phyloP scores from a whole-genome alignment of 1,140 invertebrate species.

The Helicoverpa zea region DNA sequence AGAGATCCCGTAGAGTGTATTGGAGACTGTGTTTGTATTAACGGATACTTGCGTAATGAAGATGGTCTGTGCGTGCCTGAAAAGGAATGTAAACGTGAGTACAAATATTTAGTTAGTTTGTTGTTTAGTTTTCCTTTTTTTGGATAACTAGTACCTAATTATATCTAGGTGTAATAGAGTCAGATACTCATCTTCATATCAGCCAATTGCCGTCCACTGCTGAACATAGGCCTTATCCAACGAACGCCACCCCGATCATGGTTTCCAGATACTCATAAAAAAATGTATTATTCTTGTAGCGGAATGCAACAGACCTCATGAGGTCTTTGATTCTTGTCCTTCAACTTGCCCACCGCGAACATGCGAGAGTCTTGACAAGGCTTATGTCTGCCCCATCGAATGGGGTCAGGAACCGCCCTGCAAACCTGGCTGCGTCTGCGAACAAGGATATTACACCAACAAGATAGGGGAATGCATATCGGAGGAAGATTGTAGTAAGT shows the following conservation, averaged over 20 bases:
- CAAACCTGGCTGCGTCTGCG: constrained; percentile 44
- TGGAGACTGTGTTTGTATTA: constrained; percentile 57
- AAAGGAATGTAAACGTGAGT: constrained; percentile 56
- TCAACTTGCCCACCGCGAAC: constrained; percentile 52
- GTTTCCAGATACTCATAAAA: no score
- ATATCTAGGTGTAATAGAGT: no score
- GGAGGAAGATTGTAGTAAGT: constrained; percentile 58
- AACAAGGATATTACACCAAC: constrained; percentile 57
- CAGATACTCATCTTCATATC: no score
- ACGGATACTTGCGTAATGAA: constrained; percentile 58
- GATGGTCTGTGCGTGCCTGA: constrained; percentile 56
- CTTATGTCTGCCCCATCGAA: constrained; percentile 38
- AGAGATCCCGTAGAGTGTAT: constrained; percentile 47
- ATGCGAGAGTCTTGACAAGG: constrained; percentile 50
- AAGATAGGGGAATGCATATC: constrained; percentile 57
- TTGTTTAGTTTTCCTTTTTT: no score
- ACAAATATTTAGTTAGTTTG: no score
- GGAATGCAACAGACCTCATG: constrained; percentile 27
- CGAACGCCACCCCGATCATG: no score
- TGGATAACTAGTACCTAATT: no score
- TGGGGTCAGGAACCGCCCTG: background rate
- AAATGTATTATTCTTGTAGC: background rate
- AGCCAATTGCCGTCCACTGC: no score
- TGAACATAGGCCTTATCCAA: no score
- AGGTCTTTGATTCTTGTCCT: constrained; percentile 51